Conservation (phyloP, 2,797 vertebrate species). For the Gymnothorax javanicus region DNA sequence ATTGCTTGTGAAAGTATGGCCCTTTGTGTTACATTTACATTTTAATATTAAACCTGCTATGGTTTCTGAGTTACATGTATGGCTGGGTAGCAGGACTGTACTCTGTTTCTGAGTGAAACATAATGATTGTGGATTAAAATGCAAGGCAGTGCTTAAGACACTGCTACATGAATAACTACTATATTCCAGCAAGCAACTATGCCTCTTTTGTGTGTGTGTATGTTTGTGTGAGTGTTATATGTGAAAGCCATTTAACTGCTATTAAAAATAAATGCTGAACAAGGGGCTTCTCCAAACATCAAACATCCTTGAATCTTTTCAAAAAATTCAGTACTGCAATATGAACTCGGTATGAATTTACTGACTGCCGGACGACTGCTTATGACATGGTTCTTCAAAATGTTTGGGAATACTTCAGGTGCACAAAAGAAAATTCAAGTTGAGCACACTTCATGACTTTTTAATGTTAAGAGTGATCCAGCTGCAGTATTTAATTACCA, state of each 20-base stretch:
- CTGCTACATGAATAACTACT: background rate
- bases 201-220: background rate
- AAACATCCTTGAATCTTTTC: background rate
- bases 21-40: slow-evolving; percentile 50
- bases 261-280: background rate
- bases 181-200: background rate
- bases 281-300: slow-evolving; percentile 12
- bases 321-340: background rate
- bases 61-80: slow-evolving; percentile 39
- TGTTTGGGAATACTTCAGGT: slow-evolving; percentile 23
- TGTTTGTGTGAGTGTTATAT: background rate
- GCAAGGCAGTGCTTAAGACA: background rate
- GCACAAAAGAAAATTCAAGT: slow-evolving; percentile 17
- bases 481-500: slow-evolving; percentile 18
- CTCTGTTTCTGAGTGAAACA: slow-evolving; percentile 29
- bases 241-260: background rate
- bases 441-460: slow-evolving; percentile 32
- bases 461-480: slow-evolving; percentile 38
- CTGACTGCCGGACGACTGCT: background rate
- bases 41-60: slow-evolving; percentile 48
- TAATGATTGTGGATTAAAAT: slow-evolving; percentile 21
- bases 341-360: background rate
- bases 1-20: slow-evolving; percentile 42
- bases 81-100: slow-evolving; percentile 19
- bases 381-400: slow-evolving; percentile 22